Base-by-base conservation (phyloP, 2,113 vertebrate genomes). In the Poeciliopsis prolifica region DNA sequence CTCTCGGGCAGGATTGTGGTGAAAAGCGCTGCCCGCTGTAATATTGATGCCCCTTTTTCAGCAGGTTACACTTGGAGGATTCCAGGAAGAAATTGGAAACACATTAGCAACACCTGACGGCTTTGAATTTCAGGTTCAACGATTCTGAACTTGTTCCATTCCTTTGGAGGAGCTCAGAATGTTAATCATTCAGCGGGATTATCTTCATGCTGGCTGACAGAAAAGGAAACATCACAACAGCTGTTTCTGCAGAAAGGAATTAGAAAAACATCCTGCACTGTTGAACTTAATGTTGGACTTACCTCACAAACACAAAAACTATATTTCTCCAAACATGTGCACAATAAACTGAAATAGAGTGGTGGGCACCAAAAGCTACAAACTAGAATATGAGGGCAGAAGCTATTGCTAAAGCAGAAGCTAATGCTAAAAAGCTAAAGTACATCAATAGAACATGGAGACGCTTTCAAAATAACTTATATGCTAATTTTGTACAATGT, bases 101-200 rank as follows among this genome's bases (percentile, higher is more conserved):
- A 84, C 87, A 92, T 93, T 92, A 92, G 90, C 87, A 91, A 90
- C 89, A 92, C 91, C 91, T 91, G 91, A 92, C 90, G 76, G 86
- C 88, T 90, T 82, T 89, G 83, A 88, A 87, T 88, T 91, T 91
- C 84, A 86, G 89, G 87, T 89, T 91, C 82, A 87, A 84, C 84
- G 86, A 88, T 79, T 82, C 70, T 84, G 84, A 91, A 88, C 89
- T 83, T 42, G 28, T 81, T 80, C 74, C 74, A 76, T 75, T 86
- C 80, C 37, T 48, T 82, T 44, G 64, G 82, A 87, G 87, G 69
- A 67, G 67, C 76, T 83, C 87, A 72, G 87, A 87, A 92, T 91
- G 86, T 91, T 90, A 93, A 92, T 91, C 82, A 86, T 86, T 79
- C 83, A 75, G 83, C 54, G 63, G 82, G 69, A 86, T 86, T 77